A percentile compares a stretch with the other conserved stretches of the same genome.
These are phyloP conservation scores for Pluvianellus socialis DNA, from an alignment of 2,113 vertebrate genomes.

Conservation along the genomic window DNA sequence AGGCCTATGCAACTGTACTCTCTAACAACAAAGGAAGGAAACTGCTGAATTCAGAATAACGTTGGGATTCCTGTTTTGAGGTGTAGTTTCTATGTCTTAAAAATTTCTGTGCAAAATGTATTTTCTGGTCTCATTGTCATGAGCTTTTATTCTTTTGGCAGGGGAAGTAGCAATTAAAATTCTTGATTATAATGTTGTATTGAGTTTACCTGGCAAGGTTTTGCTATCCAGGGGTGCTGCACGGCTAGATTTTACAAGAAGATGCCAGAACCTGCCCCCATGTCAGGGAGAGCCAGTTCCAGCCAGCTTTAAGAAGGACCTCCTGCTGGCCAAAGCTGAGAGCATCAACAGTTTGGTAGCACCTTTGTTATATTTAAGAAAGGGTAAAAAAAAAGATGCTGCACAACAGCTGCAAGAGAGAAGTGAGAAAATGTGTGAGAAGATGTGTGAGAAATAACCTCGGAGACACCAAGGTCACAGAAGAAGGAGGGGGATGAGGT, in stretches of 20 bases:
- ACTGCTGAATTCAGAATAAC: neutral
- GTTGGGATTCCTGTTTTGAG: neutral
- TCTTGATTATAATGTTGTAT: neutral
- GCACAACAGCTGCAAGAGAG: neutral
- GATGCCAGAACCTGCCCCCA: neutral
- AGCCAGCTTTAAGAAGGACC: neutral
- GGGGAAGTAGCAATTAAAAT: neutral
- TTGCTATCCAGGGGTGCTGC: neutral
- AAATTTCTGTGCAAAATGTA: neutral
- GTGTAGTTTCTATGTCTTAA: neutral
- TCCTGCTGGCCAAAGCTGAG: neutral
- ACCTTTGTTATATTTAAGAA: neutral
- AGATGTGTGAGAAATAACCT: too few relatives aligned
- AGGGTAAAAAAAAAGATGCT: neutral
- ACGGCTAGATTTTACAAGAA: neutral
- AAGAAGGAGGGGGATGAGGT: neutral
- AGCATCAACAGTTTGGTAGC: neutral
- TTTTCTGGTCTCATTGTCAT: neutral
- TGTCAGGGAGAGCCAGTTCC: neutral
- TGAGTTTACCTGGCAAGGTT: neutral
- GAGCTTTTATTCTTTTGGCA: neutral
- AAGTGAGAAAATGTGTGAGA: too few relatives aligned
- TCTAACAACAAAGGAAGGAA: too few relatives aligned
- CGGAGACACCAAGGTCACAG: neutral
- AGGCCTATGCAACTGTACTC: too few relatives aligned